Evolutionary conservation across 1,140 invertebrate genomes (phyloP).

Genomic region (Sipha flava): DNA sequence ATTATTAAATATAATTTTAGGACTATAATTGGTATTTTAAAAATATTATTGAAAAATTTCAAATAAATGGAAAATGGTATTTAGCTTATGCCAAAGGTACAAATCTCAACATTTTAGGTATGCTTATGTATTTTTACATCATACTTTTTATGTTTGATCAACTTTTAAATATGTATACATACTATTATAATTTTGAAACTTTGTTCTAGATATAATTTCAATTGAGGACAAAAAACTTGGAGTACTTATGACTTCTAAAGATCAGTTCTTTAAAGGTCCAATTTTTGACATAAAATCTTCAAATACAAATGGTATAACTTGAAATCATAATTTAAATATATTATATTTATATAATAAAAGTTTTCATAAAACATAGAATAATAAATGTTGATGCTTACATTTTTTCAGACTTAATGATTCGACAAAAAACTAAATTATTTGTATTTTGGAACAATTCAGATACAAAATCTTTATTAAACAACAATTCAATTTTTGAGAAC

Average conservation of each 20-base stretch:
- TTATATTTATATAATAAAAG: no score
- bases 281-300: background rate
- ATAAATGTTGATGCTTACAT: background rate
- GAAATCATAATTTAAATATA: background rate
- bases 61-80: constrained; percentile 3
- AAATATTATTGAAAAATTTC: constrained; percentile 6
- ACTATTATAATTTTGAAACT: background rate
- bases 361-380: no score
- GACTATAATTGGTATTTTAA: constrained; percentile 18
- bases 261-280: background rate
- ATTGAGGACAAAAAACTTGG: background rate
- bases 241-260: background rate
- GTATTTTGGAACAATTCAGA: background rate
- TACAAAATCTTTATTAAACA: background rate
- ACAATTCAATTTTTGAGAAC: background rate
- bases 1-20: background rate
- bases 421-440: constrained; percentile 13
- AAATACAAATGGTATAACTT: background rate
- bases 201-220: constrained; percentile 1
- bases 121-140: background rate
- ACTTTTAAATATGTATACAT: background rate
- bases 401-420: constrained; percentile 12
- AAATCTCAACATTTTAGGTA: constrained; percentile 3
- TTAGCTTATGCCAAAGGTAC: background rate
- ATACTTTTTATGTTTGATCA: no score